Percentiles rank a stretch among this genome's conserved stretches.
Evolutionary conservation across 1,140 invertebrate species (phyloP).

Genomic region (Agrilus planipennis): DNA sequence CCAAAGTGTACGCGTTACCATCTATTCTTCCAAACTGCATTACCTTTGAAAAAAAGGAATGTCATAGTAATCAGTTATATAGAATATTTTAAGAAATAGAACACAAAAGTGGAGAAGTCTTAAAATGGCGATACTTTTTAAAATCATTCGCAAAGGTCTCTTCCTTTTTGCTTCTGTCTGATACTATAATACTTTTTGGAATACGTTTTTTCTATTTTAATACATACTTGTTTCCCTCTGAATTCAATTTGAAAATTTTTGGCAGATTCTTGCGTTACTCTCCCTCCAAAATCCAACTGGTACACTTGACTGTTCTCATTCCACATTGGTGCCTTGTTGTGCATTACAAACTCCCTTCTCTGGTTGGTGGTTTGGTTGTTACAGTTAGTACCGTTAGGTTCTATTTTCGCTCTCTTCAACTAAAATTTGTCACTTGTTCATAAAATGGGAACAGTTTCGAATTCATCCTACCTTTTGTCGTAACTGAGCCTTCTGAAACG

Average conservation of each 20-base stretch:
- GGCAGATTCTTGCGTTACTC: conserved; percentile 97
- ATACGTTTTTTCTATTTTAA: background rate
- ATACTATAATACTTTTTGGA: background rate
- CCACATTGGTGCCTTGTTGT: conserved; percentile 99
- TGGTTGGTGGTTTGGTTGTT: conserved; percentile 39
- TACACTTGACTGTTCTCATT: conserved; percentile 99
- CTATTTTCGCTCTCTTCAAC: conserved; percentile 52
- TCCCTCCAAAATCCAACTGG: conserved; percentile 97
- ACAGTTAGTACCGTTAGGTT: conserved; percentile 40
- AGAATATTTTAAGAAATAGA: too few species aligned
- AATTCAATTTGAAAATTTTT: conserved; percentile 99
- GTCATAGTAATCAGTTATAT: background rate
- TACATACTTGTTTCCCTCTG: conserved; percentile 80
- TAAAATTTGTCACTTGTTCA: conserved; percentile 23
- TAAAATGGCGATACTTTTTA: too few species aligned
- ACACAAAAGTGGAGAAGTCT: too few species aligned
- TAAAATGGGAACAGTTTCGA: background rate
- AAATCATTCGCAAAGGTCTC: too few species aligned
- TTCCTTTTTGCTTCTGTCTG: too few species aligned
- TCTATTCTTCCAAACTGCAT: conserved; percentile 99
- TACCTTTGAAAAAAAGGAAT: conserved; percentile 55
- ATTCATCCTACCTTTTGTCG: conserved; percentile 67
- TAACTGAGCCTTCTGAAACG: conserved; percentile 88
- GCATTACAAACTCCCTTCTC: conserved; percentile 81
- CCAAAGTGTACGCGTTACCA: conserved; percentile 95